Evolutionary conservation across 2,888 invertebrate genomes (phyloP), one percentile per base, ranked within the genome.

Genomic region (Synergus laeviventris): DNA sequence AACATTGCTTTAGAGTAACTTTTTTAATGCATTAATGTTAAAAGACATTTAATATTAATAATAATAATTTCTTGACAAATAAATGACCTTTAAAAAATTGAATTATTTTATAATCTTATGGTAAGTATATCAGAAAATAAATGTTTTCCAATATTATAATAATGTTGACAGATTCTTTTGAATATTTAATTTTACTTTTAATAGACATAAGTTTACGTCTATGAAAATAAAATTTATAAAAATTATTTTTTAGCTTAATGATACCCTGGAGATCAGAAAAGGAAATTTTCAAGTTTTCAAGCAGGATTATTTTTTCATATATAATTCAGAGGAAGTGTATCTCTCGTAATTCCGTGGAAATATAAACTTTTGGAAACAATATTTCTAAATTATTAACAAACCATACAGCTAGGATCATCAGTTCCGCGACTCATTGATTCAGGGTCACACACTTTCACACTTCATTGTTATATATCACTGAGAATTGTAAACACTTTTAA

Each of bases 361-460:
- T 18, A 62, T 18, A 16, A 9, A n/a, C 8, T 64, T 64, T 42
- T 18, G 21, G 39, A 21, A 12, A 18, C 12, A 3, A 12, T 4
- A 39, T 39, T 39, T 11, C 9, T n/a, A 42, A 66, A 66, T 24
- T 45, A 31, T 24, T 45, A 31, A 49, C 16, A n/a, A 70, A 49
- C 49, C 16, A 36, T 45, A 70, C 24, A 66, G n/a, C n/a, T n/a
- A n/a, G n/a, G 8, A 24, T n/a, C 31, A n/a, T 49, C 31, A 1
- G 4, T 49, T 70, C n/a, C 49, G n/a, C n/a, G 64, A 24, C 21
- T 56, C 21, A 21, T 11, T 56, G 21, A 21, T 11, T 42, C 39
- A 64, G 11, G n/a, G n/a, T 49, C 5, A 36, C 21, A 49, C n/a
- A 62, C 49, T 70, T 38, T 64, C n/a, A 70, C 70, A 49, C 70